Base-by-base conservation (phyloP, 2,797 vertebrate genomes). In the Otus scops region DNA sequence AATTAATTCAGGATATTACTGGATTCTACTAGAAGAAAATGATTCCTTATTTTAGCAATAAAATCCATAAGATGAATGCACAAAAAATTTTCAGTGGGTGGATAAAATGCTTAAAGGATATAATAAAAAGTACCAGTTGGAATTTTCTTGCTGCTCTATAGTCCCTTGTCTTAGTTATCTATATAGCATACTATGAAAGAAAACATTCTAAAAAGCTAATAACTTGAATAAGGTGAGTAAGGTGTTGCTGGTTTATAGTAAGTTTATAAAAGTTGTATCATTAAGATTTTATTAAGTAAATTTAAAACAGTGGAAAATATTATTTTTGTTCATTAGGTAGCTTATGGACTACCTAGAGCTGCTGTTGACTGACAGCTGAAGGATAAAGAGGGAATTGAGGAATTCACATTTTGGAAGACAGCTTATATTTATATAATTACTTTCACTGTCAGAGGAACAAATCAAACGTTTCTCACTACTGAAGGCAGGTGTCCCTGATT, bases 251-350 rank as follows among this genome's bases (percentile, higher is more conserved):
- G 2, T 68, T 88, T 77, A 16, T 28, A 59, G 13, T 57, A 70
- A 64, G 2, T 32, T 76, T 71, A 6, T 47, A 34, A 41, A 59
- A 78, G 63, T 4, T 1, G 3, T 17, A 22, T 43, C 0, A 67
- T 71, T 75, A 67, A 6, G 22, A 39, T 87, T 76, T 70, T 59
- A 38, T 41, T 47, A 59, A 81, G 8, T 34, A 60, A 50, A 36
- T 92, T 83, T 64, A 22, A 74, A 92, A 23, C 13, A 61, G n/a
- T 54, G 11, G 21, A 50, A 69, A 75, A 68, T 90, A 61, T 63
- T 88, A 32, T 59, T 82, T 4, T 67, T 41, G 27, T 57, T 94
- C 28, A 50, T 7, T 54, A 43, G 27, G 13, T 77, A 69, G 19
- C 4, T 78, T 43, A 56, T 38, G 9, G 39, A 50, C 32, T 79